These are phyloP conservation scores for Oryzias curvinotus DNA, from an alignment of 2,113 vertebrate genomes.

Conservation along the genomic window DNA sequence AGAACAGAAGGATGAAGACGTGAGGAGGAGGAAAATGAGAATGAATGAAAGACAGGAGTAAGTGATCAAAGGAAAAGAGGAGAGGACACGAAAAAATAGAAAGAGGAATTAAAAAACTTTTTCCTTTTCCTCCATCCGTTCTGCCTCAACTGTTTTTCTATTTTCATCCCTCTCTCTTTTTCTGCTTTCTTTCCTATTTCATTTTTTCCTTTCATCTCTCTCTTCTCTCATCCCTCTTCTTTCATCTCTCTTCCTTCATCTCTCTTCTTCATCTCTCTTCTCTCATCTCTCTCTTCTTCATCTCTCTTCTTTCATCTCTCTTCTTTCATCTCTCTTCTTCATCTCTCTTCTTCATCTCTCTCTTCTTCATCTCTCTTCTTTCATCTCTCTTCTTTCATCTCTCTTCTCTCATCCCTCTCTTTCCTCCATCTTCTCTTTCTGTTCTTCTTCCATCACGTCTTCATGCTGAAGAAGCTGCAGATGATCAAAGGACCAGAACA, in stretches of 20 bases:
- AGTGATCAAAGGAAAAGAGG: too few relatives aligned
- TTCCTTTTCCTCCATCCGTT: too few relatives aligned
- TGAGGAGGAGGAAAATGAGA: background rate
- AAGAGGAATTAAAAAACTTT: too few relatives aligned
- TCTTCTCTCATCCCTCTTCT: too few relatives aligned
- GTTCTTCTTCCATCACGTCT: background rate
- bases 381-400: background rate
- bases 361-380: background rate
- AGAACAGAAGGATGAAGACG: background rate
- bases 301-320: background rate
- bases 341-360: background rate
- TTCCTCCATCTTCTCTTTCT: background rate
- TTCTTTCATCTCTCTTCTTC: background rate
- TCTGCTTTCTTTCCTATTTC: background rate
- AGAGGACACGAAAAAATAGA: too few relatives aligned
- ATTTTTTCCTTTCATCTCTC: background rate
- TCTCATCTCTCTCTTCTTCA: too few relatives aligned
- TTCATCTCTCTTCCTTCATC: background rate
- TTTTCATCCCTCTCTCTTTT: too few relatives aligned
- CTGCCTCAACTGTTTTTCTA: too few relatives aligned
- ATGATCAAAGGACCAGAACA: too few relatives aligned
- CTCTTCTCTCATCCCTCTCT: background rate
- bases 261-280: too few relatives aligned
- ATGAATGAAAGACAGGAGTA: too few relatives aligned
- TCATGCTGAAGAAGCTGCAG: too few relatives aligned